Conservation (phyloP, 2,113 vertebrate species). For the Callaeas wilsoni region DNA sequence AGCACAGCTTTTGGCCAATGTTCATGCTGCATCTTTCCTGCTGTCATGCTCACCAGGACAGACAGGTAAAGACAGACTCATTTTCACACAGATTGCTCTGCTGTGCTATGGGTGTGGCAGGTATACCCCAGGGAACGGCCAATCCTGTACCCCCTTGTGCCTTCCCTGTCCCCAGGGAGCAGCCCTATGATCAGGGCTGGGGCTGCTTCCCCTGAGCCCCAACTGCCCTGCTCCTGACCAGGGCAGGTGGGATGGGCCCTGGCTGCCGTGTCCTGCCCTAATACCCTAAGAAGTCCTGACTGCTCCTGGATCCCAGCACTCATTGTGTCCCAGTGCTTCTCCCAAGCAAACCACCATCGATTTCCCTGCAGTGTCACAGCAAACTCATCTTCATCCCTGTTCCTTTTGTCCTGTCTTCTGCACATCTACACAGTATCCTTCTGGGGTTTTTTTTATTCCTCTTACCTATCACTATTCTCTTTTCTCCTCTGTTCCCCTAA, state of each 20-base stretch:
- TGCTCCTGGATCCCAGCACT: neutral
- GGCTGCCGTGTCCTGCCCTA: neutral
- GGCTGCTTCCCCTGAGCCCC: neutral
- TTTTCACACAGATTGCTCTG: neutral
- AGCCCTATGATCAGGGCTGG: neutral
- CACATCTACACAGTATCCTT: neutral
- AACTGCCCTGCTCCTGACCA: neutral
- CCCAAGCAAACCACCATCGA: neutral
- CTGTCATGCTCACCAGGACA: neutral
- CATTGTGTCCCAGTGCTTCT: neutral
- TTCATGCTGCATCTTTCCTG: neutral
- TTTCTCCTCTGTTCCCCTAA: neutral
- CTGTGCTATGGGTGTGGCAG: neutral
- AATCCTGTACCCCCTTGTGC: neutral
- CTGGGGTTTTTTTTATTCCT: neutral
- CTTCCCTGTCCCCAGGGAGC: neutral
- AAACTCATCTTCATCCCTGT: neutral
- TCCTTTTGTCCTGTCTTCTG: neutral
- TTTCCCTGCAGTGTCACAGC: neutral
- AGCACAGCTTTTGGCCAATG: neutral
- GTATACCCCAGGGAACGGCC: neutral
- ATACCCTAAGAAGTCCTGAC: accelerated
- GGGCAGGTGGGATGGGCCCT: neutral
- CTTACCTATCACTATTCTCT: neutral
- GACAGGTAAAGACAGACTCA: neutral